Base-by-base conservation (phyloP, 2,113 vertebrate species). In the Corythaixoides concolor region DNA sequence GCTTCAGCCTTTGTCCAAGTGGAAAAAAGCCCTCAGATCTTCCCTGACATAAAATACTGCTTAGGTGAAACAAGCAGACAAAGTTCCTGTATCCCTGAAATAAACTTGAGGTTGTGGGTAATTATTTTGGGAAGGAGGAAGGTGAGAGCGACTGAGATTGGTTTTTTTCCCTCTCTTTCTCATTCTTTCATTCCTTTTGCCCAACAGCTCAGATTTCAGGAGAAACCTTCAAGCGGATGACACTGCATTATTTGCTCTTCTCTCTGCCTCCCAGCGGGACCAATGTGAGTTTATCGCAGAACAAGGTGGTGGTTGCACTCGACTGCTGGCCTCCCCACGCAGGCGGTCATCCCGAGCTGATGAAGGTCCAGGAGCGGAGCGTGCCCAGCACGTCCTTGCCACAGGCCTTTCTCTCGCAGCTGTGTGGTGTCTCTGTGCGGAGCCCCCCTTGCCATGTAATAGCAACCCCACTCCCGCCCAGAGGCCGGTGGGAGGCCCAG, bases 201-300 rank as follows among this genome's bases (percentile, higher is more conserved):
- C 19, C 9, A 20, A 8, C 45, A 60, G 21, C 37, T 86, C 41
- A 2, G 23, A 35, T 56, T 74, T 85, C 14, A 28, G 78, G 47
- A 58, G 47, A 67, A 85, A 79, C 21, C 28, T 49, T 70, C 8
- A 11, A 3, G 30, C 9, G 59, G 43, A 18, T 4, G 3, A 58
- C 33, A 11, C 28, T 4, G 15, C 45, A 43, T 33, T 15, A 8
- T 14, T 72, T 20, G 8, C 56, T 59, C 6, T 76, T 59, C 52
- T 35, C 79, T 72, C 63, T 0, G 0, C 12, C 43, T 53, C 35
- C 43, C 1, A 4, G 39, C 4, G 10, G 8, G 23, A 52, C 9
- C 0, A 1, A 1, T 1, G 0, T 2, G 89, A 56, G 39, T n/a
- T 66, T 43, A 53, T 20, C 0, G 3, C 33, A 56, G 60, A 26